These are phyloP conservation scores for Alentia gelatinosa DNA, from an alignment of 2,888 invertebrate genomes.

Conservation along the genomic window DNA sequence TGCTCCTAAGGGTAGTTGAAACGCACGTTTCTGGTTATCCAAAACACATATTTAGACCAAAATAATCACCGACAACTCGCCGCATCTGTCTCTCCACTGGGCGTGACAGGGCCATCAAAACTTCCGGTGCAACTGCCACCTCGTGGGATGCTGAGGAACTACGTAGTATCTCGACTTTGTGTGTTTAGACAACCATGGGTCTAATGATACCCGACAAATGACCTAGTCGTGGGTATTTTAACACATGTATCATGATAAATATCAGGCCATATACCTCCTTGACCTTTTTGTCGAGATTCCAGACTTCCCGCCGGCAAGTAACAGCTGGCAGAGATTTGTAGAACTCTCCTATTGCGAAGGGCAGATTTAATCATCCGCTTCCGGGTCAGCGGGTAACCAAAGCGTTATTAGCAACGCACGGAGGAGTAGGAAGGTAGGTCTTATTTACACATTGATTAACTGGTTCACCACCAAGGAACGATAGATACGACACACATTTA, in stretches of 20 bases:
- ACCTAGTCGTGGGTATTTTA: too few relatives aligned
- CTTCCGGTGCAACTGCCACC: constrained; percentile 41
- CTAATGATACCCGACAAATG: too few relatives aligned
- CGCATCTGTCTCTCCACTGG: constrained; percentile 12
- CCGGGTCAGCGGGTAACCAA: constrained; percentile 33
- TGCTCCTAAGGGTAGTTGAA: background rate
- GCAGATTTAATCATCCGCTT: background rate
- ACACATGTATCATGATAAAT: too few relatives aligned
- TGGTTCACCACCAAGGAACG: too few relatives aligned
- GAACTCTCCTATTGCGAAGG: constrained; percentile 1
- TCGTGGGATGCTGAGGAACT: constrained; percentile 38
- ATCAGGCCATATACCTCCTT: too few relatives aligned
- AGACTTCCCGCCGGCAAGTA: background rate
- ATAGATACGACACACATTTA: too few relatives aligned
- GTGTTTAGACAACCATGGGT: too few relatives aligned
- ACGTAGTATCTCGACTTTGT: too few relatives aligned
- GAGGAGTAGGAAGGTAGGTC: background rate
- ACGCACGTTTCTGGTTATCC: background rate
- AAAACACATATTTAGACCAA: background rate
- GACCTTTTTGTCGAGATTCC: background rate
- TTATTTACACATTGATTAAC: background rate
- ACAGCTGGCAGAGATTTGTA: background rate
- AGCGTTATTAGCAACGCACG: constrained; percentile 23
- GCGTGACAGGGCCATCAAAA: constrained; percentile 49
- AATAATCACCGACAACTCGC: background rate